These are phyloP conservation scores for Lycaena phlaeas DNA, from an alignment of 2,888 invertebrate genomes.

Conservation along the genomic window DNA sequence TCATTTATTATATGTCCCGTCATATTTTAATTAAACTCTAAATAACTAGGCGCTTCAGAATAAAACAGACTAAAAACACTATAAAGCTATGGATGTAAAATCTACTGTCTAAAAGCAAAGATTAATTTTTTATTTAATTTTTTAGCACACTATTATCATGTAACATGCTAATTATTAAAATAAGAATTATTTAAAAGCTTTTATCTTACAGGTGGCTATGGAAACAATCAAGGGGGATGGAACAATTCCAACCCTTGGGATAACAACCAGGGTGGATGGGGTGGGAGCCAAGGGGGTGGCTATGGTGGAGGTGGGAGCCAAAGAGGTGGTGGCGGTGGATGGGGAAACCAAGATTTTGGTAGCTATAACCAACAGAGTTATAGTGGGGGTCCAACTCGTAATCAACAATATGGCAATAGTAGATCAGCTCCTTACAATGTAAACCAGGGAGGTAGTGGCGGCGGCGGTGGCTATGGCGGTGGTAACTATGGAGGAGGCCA, in stretches of 20 bases:
- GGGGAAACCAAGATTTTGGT: slow-evolving; percentile 79
- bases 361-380: slow-evolving; percentile 88
- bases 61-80: too few species aligned
- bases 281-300: slow-evolving; percentile 39
- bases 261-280: slow-evolving; percentile 64
- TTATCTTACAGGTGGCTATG: slow-evolving; percentile 60
- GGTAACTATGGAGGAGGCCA: slow-evolving; percentile 46
- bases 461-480: slow-evolving; percentile 51
- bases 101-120: too few species aligned
- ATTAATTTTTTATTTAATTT: too few species aligned
- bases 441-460: slow-evolving; percentile 73
- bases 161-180: too few species aligned
- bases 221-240: slow-evolving; percentile 44
- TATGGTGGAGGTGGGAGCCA: slow-evolving; percentile 27
- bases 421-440: slow-evolving; percentile 81
- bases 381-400: slow-evolving; percentile 89
- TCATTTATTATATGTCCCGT: too few species aligned
- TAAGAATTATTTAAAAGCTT: too few species aligned
- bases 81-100: too few species aligned
- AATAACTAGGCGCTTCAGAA: too few species aligned
- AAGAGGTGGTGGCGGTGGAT: slow-evolving; percentile 39
- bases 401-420: slow-evolving; percentile 80
- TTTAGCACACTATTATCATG: too few species aligned
- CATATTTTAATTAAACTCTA: too few species aligned
- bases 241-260: slow-evolving; percentile 30